Evolutionary conservation across 2,797 vertebrate genomes (phyloP), one percentile per base, ranked within the genome.

Genomic region (Myoxocephalus aenaeus): DNA sequence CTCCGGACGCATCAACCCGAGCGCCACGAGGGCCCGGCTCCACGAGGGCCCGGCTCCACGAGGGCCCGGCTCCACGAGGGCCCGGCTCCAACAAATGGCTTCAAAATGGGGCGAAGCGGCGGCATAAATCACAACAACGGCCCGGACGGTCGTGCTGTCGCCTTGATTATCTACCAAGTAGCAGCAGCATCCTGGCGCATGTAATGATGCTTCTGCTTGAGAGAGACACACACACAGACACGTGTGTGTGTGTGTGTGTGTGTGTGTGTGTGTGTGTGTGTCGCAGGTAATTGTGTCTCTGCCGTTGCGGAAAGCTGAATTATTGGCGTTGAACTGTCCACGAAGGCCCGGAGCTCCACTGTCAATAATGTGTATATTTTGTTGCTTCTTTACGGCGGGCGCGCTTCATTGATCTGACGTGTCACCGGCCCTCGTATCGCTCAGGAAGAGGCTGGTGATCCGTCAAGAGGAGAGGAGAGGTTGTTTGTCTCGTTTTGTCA

Each of bases 41-140:
- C 27, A 0, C 74, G 10, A 74, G 79, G 81, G 86, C 68, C 29
- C 64, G 3, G n/a, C 70, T 83, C 34, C 27, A 0, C 74, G 10
- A 74, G 79, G 81, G 86, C 68, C 29, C 64, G 3, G n/a, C 70
- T 83, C 34, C 27, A 81, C 74, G 10, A 74, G 79, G 81, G 86
- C 68, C 29, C 64, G 3, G n/a, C 70, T 83, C 34, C 27, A 0
- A 70, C 79, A 85, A 87, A 81, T 44, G 79, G 75, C 79, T 34
- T 90, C 74, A 78, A 79, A 87, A 82, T 62, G 64, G 64, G 58
- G 48, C 69, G 46, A 87, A 83, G 71, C 0, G 7, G 75, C 11
- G 59, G 79, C 86, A 89, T 90, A 89, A 91, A 89, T 93, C 90
- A 89, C 87, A 79, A 65, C 84, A 85, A 84, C 77, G 75, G 76